Conservation (phyloP, 2,888 invertebrate genomes). For the Pollenia griseotomentosa region DNA sequence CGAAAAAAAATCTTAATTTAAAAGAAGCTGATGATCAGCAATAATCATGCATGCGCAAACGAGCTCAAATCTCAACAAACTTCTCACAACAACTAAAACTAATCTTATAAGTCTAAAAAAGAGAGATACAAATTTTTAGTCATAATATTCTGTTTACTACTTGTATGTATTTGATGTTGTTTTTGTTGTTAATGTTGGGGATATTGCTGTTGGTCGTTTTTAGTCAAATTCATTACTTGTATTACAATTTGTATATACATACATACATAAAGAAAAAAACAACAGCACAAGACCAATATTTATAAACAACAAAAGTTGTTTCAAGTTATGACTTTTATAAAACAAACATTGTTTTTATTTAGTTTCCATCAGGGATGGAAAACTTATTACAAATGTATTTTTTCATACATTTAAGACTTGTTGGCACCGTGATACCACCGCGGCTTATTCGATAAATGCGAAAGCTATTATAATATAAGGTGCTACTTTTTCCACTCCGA, state of each 20-base stretch:
- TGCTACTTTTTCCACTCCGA: no score
- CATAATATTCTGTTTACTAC: slow-evolving; percentile 56
- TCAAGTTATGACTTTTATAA: slow-evolving; percentile 57
- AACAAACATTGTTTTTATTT: slow-evolving; percentile 54
- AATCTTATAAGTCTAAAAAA: slow-evolving; percentile 49
- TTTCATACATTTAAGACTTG: no score
- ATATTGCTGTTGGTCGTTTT: slow-evolving; percentile 27
- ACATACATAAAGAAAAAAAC: neutral
- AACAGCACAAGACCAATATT: slow-evolving; percentile 1
- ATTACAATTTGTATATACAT: slow-evolving; percentile 45
- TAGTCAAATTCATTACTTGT: slow-evolving; percentile 47
- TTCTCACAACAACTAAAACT: slow-evolving; percentile 72
- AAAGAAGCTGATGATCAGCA: slow-evolving; percentile 29
- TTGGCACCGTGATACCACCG: no score
- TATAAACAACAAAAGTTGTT: slow-evolving; percentile 46
- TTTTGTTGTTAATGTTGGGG: slow-evolving; percentile 34
- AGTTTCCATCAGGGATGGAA: slow-evolving; percentile 36
- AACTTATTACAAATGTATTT: no score
- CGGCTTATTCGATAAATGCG: no score
- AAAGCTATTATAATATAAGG: no score
- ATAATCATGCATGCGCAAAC: slow-evolving; percentile 64
- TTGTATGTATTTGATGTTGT: slow-evolving; percentile 34
- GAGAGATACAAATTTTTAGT: slow-evolving; percentile 64
- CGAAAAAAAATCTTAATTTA: neutral
- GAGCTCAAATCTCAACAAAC: slow-evolving; percentile 69